Evolutionary conservation across 2,888 invertebrate genomes (phyloP), one percentile per base, ranked within the genome.

Genomic region (Carpatolechia fugitivella): DNA sequence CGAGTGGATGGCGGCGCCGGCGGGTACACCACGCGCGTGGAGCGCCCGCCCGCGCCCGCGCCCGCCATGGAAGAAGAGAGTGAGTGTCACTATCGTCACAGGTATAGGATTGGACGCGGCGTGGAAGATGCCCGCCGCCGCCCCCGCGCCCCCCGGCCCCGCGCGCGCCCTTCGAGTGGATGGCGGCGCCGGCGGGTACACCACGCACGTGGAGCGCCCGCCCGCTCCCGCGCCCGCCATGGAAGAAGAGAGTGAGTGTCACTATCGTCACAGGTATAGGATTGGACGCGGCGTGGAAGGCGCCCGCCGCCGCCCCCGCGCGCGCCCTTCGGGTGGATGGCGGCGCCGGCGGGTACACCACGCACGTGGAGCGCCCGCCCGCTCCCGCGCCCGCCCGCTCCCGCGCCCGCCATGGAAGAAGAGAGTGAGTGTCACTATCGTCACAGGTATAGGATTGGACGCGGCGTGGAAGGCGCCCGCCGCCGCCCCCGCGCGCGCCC

Each of bases 241-340:
- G 8, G 77, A 76, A 1, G 84, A 85, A 44, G 85, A 85, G 69
- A 82, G 84, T 84, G 41, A 80, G 83, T 74, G 31, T 10, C 16
- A 36, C n/a, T n/a, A n/a, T n/a, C n/a, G n/a, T n/a, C n/a, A n/a
- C n/a, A n/a, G n/a, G n/a, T n/a, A n/a, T n/a, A n/a, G 83, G 83
- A 10, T 85, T 84, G 74, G 82, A 81, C 71, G 76, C 64, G 61
- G 74, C 68, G 69, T 84, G 82, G 82, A 71, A 61, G 55, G 63
- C 55, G 56, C 62, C 57, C 68, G 36, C 56, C 55, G 50, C 54
- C 69, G 57, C 40, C 13, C 29, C 18, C 50, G 56, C n/a, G n/a
- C 73, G 81, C 1, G 76, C 76, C 35, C 72, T 89, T 72, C 81
- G 86, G 54, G 89, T 89, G 14, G 86, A 87, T 63, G 76, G 77